Evolutionary conservation across 1,140 invertebrate species (phyloP).

Genomic region (Drosophila serrata): DNA sequence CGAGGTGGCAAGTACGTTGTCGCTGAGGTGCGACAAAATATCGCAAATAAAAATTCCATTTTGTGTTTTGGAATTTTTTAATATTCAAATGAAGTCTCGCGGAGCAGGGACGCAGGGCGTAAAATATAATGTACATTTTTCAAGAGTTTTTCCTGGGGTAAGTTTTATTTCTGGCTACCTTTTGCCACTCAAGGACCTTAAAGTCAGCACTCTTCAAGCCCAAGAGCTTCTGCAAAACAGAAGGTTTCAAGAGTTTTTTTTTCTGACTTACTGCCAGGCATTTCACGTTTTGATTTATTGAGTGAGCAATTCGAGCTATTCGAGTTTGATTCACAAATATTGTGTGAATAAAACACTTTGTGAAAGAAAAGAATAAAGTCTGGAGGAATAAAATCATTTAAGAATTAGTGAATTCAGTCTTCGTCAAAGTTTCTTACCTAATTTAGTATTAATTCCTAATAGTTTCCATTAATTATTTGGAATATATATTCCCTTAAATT

Average conservation of each 20-base stretch:
- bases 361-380: neutral
- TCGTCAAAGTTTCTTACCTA: no score
- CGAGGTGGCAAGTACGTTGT: constrained; percentile 82
- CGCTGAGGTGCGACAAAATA: constrained; percentile 84
- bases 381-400: neutral
- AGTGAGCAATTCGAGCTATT: neutral
- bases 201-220: constrained; percentile 21
- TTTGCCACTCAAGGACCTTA: constrained; percentile 14
- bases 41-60: constrained; percentile 83
- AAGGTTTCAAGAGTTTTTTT: constrained; percentile 16
- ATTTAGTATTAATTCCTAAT: neutral
- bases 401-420: neutral
- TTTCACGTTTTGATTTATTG: constrained; percentile 10
- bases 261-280: constrained; percentile 2
- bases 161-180: constrained; percentile 10
- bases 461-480: neutral
- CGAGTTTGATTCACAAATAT: neutral
- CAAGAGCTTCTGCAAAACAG: neutral
- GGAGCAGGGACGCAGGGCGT: neutral
- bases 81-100: constrained; percentile 79
- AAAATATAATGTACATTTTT: constrained; percentile 7
- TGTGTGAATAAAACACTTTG: neutral
- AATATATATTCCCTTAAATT: neutral
- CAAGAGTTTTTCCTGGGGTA: constrained; percentile 10
- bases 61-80: constrained; percentile 83